Conservation (phyloP, 92 coral and sea anemone species). For the Anthopleura xanthogrammica region DNA sequence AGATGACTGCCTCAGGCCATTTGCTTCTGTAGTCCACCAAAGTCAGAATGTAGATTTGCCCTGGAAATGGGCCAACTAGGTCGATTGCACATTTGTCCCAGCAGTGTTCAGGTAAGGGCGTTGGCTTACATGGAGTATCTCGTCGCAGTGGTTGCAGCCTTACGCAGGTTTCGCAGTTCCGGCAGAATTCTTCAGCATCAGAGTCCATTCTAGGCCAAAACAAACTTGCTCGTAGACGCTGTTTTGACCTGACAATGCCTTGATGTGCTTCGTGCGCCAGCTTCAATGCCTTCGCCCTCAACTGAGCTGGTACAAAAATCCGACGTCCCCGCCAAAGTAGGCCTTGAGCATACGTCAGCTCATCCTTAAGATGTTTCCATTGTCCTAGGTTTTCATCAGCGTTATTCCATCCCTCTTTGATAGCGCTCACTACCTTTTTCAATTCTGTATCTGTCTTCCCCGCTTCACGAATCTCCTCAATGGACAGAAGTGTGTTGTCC, state of each 20-base stretch:
- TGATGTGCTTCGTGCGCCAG: slow-evolving; percentile 25
- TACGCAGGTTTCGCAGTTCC: slow-evolving; percentile 41
- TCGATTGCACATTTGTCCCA: slow-evolving; percentile 61
- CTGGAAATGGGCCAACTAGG: slow-evolving; percentile 52
- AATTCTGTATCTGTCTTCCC: slow-evolving; percentile 25
- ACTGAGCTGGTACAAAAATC: slow-evolving; percentile 39
- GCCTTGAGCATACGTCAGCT: slow-evolving; percentile 28
- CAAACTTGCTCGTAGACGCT: not conserved
- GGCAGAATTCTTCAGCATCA: slow-evolving; percentile 38
- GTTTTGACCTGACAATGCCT: not conserved
- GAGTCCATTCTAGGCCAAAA: slow-evolving; percentile 61
- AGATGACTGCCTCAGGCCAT: slow-evolving; percentile 41
- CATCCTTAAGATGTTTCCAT: slow-evolving; percentile 27
- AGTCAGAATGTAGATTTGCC: slow-evolving; percentile 38
- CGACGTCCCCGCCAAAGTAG: slow-evolving; percentile 44
- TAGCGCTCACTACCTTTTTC: slow-evolving; percentile 13
- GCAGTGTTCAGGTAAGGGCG: slow-evolving; percentile 44
- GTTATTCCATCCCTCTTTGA: slow-evolving; percentile 9
- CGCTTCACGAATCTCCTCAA: slow-evolving; percentile 14
- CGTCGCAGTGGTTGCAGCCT: slow-evolving; percentile 38
- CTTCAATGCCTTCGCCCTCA: slow-evolving; percentile 34
- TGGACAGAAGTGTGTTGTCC: slow-evolving; percentile 15
- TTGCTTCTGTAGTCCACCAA: slow-evolving; percentile 51
- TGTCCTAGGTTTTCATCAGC: not conserved
- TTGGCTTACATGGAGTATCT: slow-evolving; percentile 47